A percentile compares a stretch with the other conserved stretches of the same genome.
Evolutionary conservation across 2,888 invertebrate genomes (phyloP).

Genomic region (Leuctra nigra): DNA sequence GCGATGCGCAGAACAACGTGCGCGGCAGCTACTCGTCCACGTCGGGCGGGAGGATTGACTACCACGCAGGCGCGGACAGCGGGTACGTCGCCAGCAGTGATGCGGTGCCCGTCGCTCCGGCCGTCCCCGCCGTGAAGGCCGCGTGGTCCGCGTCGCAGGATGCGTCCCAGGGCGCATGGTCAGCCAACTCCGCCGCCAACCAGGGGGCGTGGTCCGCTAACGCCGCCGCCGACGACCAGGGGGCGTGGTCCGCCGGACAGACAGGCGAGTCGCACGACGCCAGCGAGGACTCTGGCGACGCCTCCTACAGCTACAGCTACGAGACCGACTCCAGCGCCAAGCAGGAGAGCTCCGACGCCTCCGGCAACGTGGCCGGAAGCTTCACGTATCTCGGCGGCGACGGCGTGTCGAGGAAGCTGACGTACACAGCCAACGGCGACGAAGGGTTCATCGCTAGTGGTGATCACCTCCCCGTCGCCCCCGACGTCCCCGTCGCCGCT

Average conservation of each 20-base stretch:
- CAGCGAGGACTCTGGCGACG: conserved; percentile 7
- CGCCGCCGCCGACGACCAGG: conserved; percentile 1
- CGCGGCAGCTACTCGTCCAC: conserved; percentile 29
- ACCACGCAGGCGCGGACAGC: conserved; percentile 31
- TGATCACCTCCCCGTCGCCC: conserved; percentile 6
- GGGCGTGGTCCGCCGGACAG: background rate
- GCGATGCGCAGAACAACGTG: conserved; percentile 36
- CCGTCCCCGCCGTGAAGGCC: background rate
- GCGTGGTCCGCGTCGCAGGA: background rate
- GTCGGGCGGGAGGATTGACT: conserved; percentile 29
- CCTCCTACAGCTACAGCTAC: conserved; percentile 24
- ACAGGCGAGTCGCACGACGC: background rate
- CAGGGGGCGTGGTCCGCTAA: background rate
- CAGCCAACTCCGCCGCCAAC: background rate
- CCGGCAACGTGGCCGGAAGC: conserved; percentile 34
- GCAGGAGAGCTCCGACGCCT: conserved; percentile 33
- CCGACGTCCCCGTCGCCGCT: conserved; percentile 1
- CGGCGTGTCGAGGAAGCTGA: conserved; percentile 28
- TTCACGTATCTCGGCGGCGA: conserved; percentile 32
- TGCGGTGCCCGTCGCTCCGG: conserved; percentile 28
- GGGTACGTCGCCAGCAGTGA: conserved; percentile 32
- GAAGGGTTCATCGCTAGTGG: conserved; percentile 26
- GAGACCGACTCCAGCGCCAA: conserved; percentile 24
- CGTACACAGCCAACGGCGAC: conserved; percentile 30
- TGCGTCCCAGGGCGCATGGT: background rate